Base-by-base conservation (phyloP, 2,797 vertebrate species). In the Fistularia tabacaria region DNA sequence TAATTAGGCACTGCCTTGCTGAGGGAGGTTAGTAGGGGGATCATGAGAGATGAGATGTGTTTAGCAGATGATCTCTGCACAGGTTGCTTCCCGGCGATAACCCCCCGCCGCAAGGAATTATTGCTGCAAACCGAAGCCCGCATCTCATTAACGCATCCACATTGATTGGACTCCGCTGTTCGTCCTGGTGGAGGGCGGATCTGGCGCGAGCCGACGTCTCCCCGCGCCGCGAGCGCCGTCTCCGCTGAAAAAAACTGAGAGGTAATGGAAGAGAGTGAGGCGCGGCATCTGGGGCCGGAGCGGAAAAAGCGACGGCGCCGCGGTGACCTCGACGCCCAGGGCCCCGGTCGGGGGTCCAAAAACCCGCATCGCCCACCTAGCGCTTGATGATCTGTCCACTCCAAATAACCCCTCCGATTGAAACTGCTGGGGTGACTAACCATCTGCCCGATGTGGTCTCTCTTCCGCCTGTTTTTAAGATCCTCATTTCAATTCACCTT, bases 141-240 rank as follows among this genome's bases (percentile, higher is more conserved):
- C 80, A 84, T 87, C 87, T 89, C 84, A 81, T 83, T 74, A 85
- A 87, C 81, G 78, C 73, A 85, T 88, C 85, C 85, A 77, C 85
- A 88, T 86, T 84, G 66, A 80, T 86, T 85, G 85, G 73, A 74
- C 59, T 77, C 69, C 77, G 79, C 57, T 51, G 60, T 38, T 9
- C 60, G 69, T n/a, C 66, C 64, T 77, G 63, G n/a, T 13, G 13
- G 62, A 42, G 25, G 62, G 50, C 51, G 14, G 73, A 64, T 46
- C 55, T 71, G 59, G 59, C 71, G 62, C 74, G 37, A 55, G 61
- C 49, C 48, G n/a, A 78, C 74, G 66, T 74, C 60, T 79, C 69
- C 74, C 74, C 62, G n/a, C 60, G 54, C 62, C 54, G 53, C 69
- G 59, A 61, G 57, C 10, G 45, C 54, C 66, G 44, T 39, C 36